phyloP scores from a whole-genome alignment of 2,888 invertebrate genomes.

The Rhopalosiphum nymphaeae region DNA sequence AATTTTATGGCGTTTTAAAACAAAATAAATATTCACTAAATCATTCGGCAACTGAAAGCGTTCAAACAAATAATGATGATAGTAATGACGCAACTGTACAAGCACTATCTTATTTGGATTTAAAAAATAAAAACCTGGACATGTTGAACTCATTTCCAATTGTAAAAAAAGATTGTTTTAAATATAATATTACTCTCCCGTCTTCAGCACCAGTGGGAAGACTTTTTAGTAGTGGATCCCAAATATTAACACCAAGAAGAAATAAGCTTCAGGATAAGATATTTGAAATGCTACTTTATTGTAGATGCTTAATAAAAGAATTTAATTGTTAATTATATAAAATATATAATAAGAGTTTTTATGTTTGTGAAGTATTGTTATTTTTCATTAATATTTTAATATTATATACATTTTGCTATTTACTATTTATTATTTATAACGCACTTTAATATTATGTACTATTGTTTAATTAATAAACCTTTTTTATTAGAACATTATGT shows the following conservation, averaged over 20 bases:
- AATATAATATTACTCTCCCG: not conserved
- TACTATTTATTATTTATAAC: too few species aligned
- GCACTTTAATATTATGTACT: too few species aligned
- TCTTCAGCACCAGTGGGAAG: not conserved
- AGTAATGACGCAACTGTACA: not conserved
- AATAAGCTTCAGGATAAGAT: too few species aligned
- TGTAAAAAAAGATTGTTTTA: not conserved
- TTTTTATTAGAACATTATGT: too few species aligned
- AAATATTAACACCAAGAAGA: too few species aligned
- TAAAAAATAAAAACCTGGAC: not conserved
- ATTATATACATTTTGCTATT: too few species aligned
- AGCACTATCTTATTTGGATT: conserved; percentile 17
- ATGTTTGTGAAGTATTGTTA: too few species aligned
- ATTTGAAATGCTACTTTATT: too few species aligned
- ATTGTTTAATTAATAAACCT: too few species aligned
- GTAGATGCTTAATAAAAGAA: too few species aligned
- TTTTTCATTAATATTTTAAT: too few species aligned
- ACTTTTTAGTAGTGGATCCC: not conserved
- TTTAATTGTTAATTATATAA: too few species aligned
- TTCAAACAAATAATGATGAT: not conserved
- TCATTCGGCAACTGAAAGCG: not conserved
- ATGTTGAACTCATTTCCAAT: not conserved
- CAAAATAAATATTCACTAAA: not conserved
- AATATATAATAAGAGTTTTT: not conserved
- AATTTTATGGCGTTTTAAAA: not conserved